A percentile compares a stretch with the other conserved stretches of the same genome.
Evolutionary conservation across 2,113 vertebrate genomes (phyloP).

Genomic region (Gavialis gangeticus): DNA sequence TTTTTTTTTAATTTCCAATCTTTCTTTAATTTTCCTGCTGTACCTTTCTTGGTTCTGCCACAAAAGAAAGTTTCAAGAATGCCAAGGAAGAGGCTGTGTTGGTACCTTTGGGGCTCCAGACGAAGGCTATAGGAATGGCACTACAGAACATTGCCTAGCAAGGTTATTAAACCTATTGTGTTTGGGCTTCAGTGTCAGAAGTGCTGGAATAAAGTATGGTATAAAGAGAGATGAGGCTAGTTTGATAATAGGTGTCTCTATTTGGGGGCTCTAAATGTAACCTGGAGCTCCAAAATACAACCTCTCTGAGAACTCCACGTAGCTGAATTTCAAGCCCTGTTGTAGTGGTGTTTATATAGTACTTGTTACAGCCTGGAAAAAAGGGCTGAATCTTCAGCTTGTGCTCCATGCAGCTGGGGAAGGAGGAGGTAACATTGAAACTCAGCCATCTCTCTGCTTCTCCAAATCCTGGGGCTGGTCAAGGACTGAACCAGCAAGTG

Average conservation of each 20-base stretch:
- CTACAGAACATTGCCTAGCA: conserved; percentile 29
- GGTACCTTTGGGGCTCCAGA: neutral
- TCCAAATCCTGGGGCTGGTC: conserved; percentile 49
- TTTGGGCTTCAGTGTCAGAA: neutral
- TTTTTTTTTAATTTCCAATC: neutral
- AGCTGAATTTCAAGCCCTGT: neutral
- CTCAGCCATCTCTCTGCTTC: neutral
- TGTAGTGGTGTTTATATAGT: neutral
- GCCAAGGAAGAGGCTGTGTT: conserved; percentile 1
- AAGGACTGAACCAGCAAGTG: conserved; percentile 52
- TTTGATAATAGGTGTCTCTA: neutral
- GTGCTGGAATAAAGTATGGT: neutral
- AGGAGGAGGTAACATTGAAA: conserved; percentile 18
- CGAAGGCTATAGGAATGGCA: conserved; percentile 33
- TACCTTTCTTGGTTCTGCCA: rapidly evolving
- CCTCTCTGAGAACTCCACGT: neutral
- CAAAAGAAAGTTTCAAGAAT: neutral
- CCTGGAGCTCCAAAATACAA: neutral
- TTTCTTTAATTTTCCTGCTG: neutral
- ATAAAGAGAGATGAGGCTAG: neutral
- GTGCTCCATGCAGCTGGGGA: neutral
- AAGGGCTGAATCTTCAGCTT: neutral
- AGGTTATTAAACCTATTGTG: neutral
- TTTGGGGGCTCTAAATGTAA: neutral
- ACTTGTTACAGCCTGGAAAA: neutral